Conservation (phyloP, 2,888 invertebrate species). For the Pecten maximus region DNA sequence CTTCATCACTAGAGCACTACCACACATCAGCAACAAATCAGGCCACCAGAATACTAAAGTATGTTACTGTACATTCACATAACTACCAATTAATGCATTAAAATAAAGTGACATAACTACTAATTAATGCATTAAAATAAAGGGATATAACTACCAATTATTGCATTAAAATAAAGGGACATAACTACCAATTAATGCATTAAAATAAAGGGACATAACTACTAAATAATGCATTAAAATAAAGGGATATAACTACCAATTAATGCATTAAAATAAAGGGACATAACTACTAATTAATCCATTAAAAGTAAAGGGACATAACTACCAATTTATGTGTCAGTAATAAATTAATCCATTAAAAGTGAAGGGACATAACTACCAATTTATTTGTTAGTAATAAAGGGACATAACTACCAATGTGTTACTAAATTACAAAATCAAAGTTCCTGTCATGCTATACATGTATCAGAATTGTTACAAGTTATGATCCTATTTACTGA, state of each 20-base stretch:
- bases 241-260: background rate
- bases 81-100: no score
- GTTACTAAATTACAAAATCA: no score
- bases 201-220: background rate
- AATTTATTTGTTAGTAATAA: background rate
- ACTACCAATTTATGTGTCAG: no score
- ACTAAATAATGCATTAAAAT: background rate
- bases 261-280: background rate
- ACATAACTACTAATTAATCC: background rate
- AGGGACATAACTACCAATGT: no score
- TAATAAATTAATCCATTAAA: no score
- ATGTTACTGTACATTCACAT: no score
- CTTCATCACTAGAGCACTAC: background rate
- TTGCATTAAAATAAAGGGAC: background rate
- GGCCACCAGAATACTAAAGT: no score
- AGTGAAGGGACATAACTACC: background rate
- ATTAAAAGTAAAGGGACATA: background rate
- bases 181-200: background rate
- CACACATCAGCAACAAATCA: background rate
- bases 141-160: background rate
- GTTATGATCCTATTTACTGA: no score
- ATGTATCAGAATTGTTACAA: no score
- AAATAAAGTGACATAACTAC: no score
- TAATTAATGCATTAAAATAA: no score
- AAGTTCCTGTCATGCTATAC: no score